Evolutionary conservation across 2,888 invertebrate species (phyloP), one percentile per base, ranked within the genome.

Genomic region (Rhodophaea formosa): DNA sequence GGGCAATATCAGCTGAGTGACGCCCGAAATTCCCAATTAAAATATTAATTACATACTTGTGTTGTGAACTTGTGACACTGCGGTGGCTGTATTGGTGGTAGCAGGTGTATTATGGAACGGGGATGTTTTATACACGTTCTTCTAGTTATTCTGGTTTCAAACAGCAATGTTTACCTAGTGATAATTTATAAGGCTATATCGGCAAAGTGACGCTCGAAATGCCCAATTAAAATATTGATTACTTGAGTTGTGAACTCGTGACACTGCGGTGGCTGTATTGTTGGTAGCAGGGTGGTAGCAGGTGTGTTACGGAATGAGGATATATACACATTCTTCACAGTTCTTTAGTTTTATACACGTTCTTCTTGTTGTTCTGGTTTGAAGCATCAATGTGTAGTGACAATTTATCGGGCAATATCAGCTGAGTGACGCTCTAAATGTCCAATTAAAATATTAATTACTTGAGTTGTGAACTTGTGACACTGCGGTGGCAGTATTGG

Each of bases 381-480:
- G 23, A 3, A 23, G 23, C 23, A 23, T 5, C 23, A 23, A 23
- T 5, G 23, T 23, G 23, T 87, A 85, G 82, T 80, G 76, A 71
- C 81, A 86, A 87, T 87, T 87, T 88, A 88, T 87, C 83, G 86
- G 77, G 86, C 86, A 81, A 85, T 86, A 88, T 88, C 86, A 86
- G 84, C 84, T 78, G 75, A 82, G 85, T 86, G 84, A 85, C 86
- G 87, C 86, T 82, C 81, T 79, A 86, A 88, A 88, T 86, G 86
- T 85, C 88, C 88, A 89, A 89, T 91, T 89, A 89, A 91, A 90
- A 89, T 89, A 88, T 88, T 91, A 91, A 91, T 89, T 91, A 88
- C 88, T 82, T 82, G 82, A 84, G 85, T 83, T 85, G 83, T 80
- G 84, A 83, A 83, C 83, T 81, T 84, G 80, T 23, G 23, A 23